Base-by-base conservation (phyloP, 2,113 vertebrate species). In the Gobiocypris rarus region DNA sequence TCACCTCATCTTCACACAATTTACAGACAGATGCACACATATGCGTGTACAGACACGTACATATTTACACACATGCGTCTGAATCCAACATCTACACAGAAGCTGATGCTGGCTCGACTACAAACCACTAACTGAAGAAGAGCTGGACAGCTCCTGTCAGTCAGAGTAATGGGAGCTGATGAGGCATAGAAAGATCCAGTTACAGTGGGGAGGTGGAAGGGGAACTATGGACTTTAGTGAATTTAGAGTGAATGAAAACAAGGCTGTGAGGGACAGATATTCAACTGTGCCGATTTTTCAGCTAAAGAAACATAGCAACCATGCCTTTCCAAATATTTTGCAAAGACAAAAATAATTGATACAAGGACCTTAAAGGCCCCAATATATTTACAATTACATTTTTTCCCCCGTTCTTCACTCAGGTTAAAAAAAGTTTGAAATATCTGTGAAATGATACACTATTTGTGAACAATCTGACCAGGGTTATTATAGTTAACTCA, bases 131-230 rank as follows among this genome's bases (percentile, higher is more conserved):
- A 22, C 28, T 5, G 17, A 69, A 41, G 65, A 48, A 83, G 74
- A 61, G 41, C 28, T 70, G 69, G 41, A 89, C 88, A 86, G 81
- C 80, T 48, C 75, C 75, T 86, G 86, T 90, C 86, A 86, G 76
- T 86, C 88, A 82, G 58, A 56, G 83, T 91, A 92, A 92, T 90
- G 67, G 84, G 80, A 86, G 84, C 87, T 88, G 90, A 92, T 87
- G 78, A 85, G 81, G 54, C 38, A 73, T 41, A 80, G 82, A 83
- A 89, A 91, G 83, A 89, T 90, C 75, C 81, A 85, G 87, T 91
- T 91, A 85, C 38, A 59, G 85, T 50, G 6, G 22, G 43, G n/a
- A 73, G 38, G n/a, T n/a, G 9, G n/a, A 86, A 67, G 17, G 15
- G 15, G 31, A 19, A 38, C 63, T 19, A 38, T 38, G 63, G 26